Base-by-base conservation (phyloP, 2,888 invertebrate genomes). In the Falcaria lacertinaria region DNA sequence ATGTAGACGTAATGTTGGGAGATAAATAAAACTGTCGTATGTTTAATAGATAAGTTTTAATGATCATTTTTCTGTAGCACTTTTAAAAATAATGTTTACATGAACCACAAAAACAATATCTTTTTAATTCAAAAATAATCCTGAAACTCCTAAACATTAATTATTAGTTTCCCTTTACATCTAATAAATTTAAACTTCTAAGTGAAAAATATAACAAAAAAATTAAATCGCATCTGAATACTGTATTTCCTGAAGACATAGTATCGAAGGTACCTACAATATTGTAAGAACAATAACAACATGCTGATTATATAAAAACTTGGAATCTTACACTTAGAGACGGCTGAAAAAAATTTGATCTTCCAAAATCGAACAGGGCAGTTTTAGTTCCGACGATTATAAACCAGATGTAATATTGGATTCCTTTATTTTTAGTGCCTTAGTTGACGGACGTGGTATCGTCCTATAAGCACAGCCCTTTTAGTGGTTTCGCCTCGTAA, bases 41-140 rank as follows among this genome's bases (percentile, higher is more conserved):
- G 55, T 75, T 80, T 80, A 84, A 80, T 85, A 84, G 81, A 77
- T 86, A 84, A 79, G 80, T 83, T 86, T 86, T 87, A 85, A 88
- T 88, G 79, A 85, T 85, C 82, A 82, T 85, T 81, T 79, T 73
- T 80, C 77, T 79, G 80, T 78, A 81, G 82, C 83, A 83, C 68
- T 79, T 85, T 82, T 62, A 74, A 80, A 82, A 83, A 78, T 80
- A 78, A 80, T 75, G 75, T 82, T 77, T 70, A 87, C 79, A 80
- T 77, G 28, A 80, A 82, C 78, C 72, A 79, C 70, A 74, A 80
- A 71, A 81, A 79, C 75, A 77, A 66, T 75, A 66, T 63, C 56
- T 47, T 51, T 63, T 71, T 69, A 70, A 68, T 69, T 59, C 56
- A 64, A 72, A 75, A 73, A 74, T 64, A 76, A 74, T 68, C 48